Percentiles rank a stretch among this genome's conserved stretches.
Evolutionary conservation across 2,888 invertebrate species (phyloP).

Genomic region (Xanthorhoe spadicearia): DNA sequence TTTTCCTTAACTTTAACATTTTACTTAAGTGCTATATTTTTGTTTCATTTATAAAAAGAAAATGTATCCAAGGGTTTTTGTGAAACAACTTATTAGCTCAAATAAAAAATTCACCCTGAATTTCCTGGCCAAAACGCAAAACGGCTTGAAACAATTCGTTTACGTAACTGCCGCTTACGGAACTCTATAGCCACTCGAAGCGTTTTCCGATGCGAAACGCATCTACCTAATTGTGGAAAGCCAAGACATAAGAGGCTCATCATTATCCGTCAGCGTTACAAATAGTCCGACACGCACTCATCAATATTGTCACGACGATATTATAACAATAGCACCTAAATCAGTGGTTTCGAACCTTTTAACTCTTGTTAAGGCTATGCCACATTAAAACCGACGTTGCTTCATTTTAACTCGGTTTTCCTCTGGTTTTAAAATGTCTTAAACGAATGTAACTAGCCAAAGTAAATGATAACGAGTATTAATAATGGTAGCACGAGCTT

Average conservation of each 20-base stretch:
- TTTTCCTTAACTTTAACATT: not conserved
- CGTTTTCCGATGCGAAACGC: conserved; percentile 45
- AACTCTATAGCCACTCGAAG: conserved; percentile 35
- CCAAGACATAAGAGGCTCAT: conserved; percentile 47
- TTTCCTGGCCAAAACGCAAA: conserved; percentile 25
- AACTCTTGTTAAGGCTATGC: too few species aligned
- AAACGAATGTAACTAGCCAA: too few species aligned
- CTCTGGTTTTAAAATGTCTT: too few species aligned
- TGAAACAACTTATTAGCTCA: conserved; percentile 1
- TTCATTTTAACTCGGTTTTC: too few species aligned
- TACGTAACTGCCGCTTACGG: conserved; percentile 37
- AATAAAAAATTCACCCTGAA: conserved; percentile 1
- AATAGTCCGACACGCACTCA: conserved; percentile 45
- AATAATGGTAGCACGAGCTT: too few species aligned
- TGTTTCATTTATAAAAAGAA: not conserved
- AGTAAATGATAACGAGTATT: too few species aligned
- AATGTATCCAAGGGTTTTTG: not conserved
- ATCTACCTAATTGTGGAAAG: conserved; percentile 47
- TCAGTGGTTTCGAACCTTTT: too few species aligned
- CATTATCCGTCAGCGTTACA: conserved; percentile 46
- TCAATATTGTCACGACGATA: conserved; percentile 44
- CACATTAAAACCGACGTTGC: too few species aligned
- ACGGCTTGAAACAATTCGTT: conserved; percentile 41
- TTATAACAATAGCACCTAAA: conserved; percentile 40
- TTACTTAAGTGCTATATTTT: not conserved